Evolutionary conservation across 1,140 invertebrate genomes (phyloP), one percentile per base, ranked within the genome.

Genomic region (Drosophila burlai): DNA sequence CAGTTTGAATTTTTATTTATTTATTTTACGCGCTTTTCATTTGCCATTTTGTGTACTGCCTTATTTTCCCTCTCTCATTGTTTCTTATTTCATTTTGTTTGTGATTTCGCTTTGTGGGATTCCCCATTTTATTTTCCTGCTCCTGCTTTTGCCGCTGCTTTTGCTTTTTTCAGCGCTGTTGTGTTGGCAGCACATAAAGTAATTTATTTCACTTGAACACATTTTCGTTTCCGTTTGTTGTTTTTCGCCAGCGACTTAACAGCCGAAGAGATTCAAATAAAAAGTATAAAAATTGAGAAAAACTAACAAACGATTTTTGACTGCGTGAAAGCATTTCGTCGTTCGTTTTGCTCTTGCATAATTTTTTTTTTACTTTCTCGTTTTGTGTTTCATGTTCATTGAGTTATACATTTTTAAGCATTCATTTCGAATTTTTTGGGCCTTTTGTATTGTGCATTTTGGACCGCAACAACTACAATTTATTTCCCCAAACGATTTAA

Each of bases 201-300:
- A 85, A 90, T 90, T 90, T 90, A 90, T 90, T 90, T 90, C 81
- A 90, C 85, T 90, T 90, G 86, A 90, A 90, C 68, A 80, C 81
- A 89, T 90, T 89, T 82, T 67, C 57, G 64, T 76, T 71, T 83
- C 68, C 66, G 60, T 79, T 87, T 80, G 58, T 74, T 65, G 40
- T 78, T 74, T 76, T 61, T 49, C 68, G 43, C 54, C 45, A 46
- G 66, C 80, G 76, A 80, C 65, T 84, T 89, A 80, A 76, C 83
- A 76, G 68, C 59, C 78, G 47, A 66, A 52, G 42, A 62, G 45
- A 73, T 73, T 73, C 55, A 73, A 74, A 74, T 61, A 61, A 71
- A 57, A 47, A 5, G 49, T 16, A 45, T 10, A 62, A 73, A 52
- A 57, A 54, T 38, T 1, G 21, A n/a, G 36, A 40, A 68, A 42